phyloP scores from a whole-genome alignment of 1,140 invertebrate species.

The Polypedilum pembai region DNA sequence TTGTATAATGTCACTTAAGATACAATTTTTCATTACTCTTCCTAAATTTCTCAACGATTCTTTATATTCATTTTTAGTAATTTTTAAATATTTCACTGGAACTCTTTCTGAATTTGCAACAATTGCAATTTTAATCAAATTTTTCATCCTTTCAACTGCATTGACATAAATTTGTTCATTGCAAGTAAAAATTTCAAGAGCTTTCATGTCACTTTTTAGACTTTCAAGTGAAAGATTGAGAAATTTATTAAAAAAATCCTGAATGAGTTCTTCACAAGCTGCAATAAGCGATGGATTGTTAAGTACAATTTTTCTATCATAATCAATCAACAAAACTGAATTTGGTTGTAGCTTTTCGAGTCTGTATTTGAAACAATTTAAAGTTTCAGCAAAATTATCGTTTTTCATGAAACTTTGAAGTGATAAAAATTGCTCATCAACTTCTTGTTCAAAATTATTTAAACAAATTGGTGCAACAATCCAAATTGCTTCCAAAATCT shows the following conservation, averaged over 20 bases:
- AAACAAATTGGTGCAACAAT: not conserved
- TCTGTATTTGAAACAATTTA: not conserved
- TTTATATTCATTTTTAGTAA: not conserved
- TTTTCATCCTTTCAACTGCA: not conserved
- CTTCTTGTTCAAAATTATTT: not conserved
- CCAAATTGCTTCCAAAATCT: not conserved
- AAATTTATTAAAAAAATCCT: not conserved
- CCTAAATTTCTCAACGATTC: not conserved
- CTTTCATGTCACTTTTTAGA: not conserved
- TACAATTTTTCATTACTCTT: not conserved
- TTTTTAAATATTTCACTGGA: not conserved
- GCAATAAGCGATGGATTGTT: not conserved
- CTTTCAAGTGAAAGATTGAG: not conserved
- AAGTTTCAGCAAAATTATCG: not conserved
- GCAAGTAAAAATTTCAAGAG: not conserved
- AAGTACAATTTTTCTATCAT: not conserved
- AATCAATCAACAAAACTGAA: not conserved
- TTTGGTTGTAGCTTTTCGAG: not conserved
- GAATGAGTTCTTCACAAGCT: not conserved
- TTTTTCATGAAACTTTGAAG: not conserved
- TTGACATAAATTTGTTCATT: not conserved
- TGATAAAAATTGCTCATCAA: not conserved
- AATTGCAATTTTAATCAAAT: not conserved
- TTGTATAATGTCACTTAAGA: not conserved
- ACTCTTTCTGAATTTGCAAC: not conserved